Conservation (phyloP, 2,888 invertebrate genomes). For the Nomada fucata region DNA sequence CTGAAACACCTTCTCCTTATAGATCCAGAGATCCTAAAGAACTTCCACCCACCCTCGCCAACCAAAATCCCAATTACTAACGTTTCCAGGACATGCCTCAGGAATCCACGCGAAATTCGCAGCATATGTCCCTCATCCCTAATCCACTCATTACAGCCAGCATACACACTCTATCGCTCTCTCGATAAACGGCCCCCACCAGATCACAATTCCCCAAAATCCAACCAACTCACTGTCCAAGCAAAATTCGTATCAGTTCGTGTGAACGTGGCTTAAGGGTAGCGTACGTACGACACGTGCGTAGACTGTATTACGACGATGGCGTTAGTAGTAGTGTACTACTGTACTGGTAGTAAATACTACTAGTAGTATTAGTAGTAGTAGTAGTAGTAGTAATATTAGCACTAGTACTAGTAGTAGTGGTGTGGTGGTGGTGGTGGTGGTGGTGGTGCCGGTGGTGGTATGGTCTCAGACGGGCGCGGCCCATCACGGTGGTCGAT, state of each 20-base stretch:
- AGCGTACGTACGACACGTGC: constrained; percentile 6
- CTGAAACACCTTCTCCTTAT: too few relatives aligned
- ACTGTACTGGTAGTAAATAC: too few relatives aligned
- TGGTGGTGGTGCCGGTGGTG: constrained; percentile 54
- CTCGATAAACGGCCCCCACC: constrained; percentile 3
- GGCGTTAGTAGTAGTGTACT: too few relatives aligned
- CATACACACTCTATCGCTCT: not conserved
- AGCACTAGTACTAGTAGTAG: too few relatives aligned
- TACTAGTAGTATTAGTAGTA: too few relatives aligned
- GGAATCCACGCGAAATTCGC: not conserved
- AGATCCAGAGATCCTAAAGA: too few relatives aligned
- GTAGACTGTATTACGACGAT: too few relatives aligned
- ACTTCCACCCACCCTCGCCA: too few relatives aligned
- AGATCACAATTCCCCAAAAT: constrained; percentile 10
- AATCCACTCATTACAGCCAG: not conserved
- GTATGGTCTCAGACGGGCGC: constrained; percentile 80
- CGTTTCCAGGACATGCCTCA: too few relatives aligned
- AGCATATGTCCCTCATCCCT: not conserved
- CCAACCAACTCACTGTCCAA: constrained; percentile 32
- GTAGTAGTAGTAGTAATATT: constrained; percentile 27
- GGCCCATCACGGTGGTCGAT: constrained; percentile 80
- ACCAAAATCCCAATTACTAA: too few relatives aligned
- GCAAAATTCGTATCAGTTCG: constrained; percentile 29
- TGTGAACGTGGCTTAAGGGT: constrained; percentile 62
- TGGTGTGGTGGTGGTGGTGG: constrained; percentile 31